Base-by-base conservation (phyloP, 2,888 invertebrate species). In the Ectemnius lituratus region DNA sequence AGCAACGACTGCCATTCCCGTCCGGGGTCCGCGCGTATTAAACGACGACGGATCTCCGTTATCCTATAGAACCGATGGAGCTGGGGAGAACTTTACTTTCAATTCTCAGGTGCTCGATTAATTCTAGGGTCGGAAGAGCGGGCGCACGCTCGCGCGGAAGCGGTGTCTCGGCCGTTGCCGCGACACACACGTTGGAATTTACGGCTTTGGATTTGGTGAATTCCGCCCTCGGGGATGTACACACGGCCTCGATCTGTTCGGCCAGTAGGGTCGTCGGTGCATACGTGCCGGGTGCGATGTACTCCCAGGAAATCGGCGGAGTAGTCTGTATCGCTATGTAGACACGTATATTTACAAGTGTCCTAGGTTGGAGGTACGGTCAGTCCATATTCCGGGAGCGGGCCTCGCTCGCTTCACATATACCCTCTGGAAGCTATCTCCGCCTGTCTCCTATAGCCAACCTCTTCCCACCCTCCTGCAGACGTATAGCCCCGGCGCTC, bases 101-200 rank as follows among this genome's bases (percentile, higher is more conserved):
- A 76, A 82, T 82, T 82, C 83, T 76, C 78, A 71, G 73, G 76
- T 74, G 75, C 64, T 73, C 80, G 76, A 82, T 82, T 82, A 82
- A 82, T 82, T 82, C 76, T 74, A 82, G 70, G 65, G 80, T 78
- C 82, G 76, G 67, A 57, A 70, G 71, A 56, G 69, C 14, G 63
- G 58, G 46, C 67, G 49, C 57, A 37, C 49, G 23, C 56, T 56
- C 62, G 27, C 57, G 57, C 65, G 58, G 23, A 58, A 23, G 28
- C 18, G 49, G 46, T 45, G 45, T 37, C 37, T 37, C 5, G 37
- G 8, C 37, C 37, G 37, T 6, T 8, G 37, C 37, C 37, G 8
- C 37, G 37, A 11, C 11, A 6, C 37, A 37, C 37, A 37, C 37
- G 37, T 37, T 11, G 62, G 72, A 70, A 74, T 76, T 76, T 78